phyloP scores from a whole-genome alignment of 2,113 vertebrate species.

The Gallinago jamesoni region DNA sequence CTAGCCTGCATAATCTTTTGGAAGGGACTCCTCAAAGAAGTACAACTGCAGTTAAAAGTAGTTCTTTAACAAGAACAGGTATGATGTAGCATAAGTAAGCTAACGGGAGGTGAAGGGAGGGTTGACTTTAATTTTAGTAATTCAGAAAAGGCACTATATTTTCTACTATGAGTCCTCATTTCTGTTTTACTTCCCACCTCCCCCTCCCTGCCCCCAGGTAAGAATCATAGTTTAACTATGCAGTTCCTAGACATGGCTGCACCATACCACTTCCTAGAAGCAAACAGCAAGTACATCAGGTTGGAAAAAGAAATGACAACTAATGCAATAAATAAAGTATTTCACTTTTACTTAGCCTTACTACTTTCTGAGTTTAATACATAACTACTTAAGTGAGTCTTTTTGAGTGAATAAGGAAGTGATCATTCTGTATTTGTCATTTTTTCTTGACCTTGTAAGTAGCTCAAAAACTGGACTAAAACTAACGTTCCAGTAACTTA shows the following conservation, averaged over 20 bases:
- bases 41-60: constrained; percentile 82
- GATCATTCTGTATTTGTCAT: background rate
- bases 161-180: background rate
- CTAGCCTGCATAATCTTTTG: constrained; percentile 93
- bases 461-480: background rate
- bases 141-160: background rate
- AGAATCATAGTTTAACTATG: background rate
- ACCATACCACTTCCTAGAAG: background rate
- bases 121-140: background rate
- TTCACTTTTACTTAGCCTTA: background rate
- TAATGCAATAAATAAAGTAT: background rate
- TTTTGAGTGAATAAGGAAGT: background rate
- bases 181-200: background rate
- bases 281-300: background rate
- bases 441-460: background rate
- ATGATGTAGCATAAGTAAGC: background rate
- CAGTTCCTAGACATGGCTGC: background rate
- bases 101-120: background rate
- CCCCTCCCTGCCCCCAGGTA: background rate
- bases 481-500: background rate
- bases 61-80: constrained; percentile 94
- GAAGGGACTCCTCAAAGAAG: constrained; percentile 93
- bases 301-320: background rate
- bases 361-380: background rate
- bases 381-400: background rate